These are phyloP conservation scores for Neoseiulus cucumeris DNA, from an alignment of 1,140 invertebrate species.

Conservation along the genomic window DNA sequence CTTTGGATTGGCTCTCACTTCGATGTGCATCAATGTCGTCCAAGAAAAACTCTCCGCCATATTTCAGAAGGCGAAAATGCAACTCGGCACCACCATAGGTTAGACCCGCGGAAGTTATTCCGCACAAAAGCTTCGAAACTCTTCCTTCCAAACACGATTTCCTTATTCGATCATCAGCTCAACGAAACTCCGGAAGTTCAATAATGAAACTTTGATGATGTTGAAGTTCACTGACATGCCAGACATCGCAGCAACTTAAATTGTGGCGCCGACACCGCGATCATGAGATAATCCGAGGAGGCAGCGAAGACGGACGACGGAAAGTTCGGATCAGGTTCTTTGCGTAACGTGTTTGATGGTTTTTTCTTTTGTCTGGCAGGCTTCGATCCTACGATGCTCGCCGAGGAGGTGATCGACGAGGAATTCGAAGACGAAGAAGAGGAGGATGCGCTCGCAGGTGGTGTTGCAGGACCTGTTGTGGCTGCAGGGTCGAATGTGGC, in stretches of 20 bases:
- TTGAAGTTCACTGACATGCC: no score
- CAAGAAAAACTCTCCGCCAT: slow-evolving; percentile 60
- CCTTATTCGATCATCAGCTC: no score
- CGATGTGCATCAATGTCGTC: slow-evolving; percentile 91
- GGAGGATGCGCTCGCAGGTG: neutral
- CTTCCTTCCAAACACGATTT: no score
- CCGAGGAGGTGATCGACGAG: neutral
- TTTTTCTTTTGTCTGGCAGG: neutral
- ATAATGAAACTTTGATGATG: no score
- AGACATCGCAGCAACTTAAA: no score
- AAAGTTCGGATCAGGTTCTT: no score
- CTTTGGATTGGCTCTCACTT: slow-evolving; percentile 77
- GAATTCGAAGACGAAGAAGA: neutral
- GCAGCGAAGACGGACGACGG: no score
- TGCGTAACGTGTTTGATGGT: neutral
- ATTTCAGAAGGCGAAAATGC: slow-evolving; percentile 58
- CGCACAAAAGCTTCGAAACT: no score
- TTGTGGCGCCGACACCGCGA: no score
- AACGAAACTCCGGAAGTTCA: no score
- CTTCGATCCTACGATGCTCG: neutral
- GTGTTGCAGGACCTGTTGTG: no score
- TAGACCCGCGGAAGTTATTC: neutral
- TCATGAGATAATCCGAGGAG: no score
- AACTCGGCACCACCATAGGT: slow-evolving; percentile 64
- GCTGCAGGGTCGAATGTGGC: neutral